phyloP scores from a whole-genome alignment of 2,797 vertebrate species.

The Scolopax bukidnonensis region DNA sequence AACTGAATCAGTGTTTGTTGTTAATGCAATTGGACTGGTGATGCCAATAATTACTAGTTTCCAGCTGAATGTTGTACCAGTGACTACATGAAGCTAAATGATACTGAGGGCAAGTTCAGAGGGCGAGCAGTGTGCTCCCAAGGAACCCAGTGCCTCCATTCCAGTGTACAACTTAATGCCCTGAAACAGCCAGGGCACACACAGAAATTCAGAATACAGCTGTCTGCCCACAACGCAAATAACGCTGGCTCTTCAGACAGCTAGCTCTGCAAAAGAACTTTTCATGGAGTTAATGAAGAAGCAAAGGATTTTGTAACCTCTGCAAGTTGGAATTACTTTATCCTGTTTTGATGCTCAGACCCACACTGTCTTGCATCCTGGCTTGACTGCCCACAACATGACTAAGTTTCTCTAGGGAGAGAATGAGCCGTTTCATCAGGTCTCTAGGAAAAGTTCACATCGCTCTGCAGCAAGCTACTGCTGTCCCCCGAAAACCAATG shows the following conservation, averaged over 20 bases:
- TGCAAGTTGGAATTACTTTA: background rate
- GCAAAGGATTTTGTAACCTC: background rate
- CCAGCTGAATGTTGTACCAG: background rate
- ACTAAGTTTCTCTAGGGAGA: background rate
- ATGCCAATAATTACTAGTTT: background rate
- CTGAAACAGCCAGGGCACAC: background rate
- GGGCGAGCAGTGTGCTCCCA: background rate
- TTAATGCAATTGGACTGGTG: background rate
- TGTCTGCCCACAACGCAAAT: too few species aligned
- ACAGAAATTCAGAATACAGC: background rate
- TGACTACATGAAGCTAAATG: background rate
- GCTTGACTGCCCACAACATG: too few species aligned
- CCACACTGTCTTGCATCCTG: accelerated
- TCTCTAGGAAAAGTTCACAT: background rate
- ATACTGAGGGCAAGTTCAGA: background rate
- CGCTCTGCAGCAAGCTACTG: background rate
- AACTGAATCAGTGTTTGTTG: slow-evolving; percentile 34
- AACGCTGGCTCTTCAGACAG: background rate
- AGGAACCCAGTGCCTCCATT: too few species aligned
- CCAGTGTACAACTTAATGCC: too few species aligned
- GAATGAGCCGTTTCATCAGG: background rate
- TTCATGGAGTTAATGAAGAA: background rate
- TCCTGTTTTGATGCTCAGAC: background rate
- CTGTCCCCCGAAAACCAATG: background rate
- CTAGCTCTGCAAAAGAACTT: background rate